Evolutionary conservation across 2,888 invertebrate species (phyloP), one percentile per base, ranked within the genome.

Genomic region (Ophonus ardosiacus): DNA sequence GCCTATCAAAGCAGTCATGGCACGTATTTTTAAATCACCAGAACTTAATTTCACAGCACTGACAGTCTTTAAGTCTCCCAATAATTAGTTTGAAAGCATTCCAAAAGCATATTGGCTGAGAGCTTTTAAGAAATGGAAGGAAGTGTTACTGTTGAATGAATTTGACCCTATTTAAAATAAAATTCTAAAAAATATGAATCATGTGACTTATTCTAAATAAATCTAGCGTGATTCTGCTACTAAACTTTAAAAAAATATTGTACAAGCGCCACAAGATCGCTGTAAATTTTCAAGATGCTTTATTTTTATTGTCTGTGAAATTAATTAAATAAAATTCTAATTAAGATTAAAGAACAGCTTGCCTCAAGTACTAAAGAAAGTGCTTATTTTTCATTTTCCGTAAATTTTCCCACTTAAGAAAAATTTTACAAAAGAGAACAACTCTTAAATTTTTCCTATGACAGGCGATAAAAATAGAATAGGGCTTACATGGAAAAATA

Each of bases 301-400:
- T 51, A 13, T 51, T 13, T 51, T 51, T 51, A 51, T 51, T 51
- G 6, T 51, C 13, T 51, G 43, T 63, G 31, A 68, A 68, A 63
- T 63, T 63, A 63, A 63, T 63, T 21, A 63, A 63, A 63, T 24
- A 63, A 63, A 68, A 15, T 38, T 68, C 38, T 68, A 68, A 68
- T 68, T 38, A 68, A 68, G 68, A 68, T n/a, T 68, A 40, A 68
- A 38, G n/a, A 61, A 61, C 18, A 24, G 8, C n/a, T 15, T 68
- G 68, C 7, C 68, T 38, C 68, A n/a, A 68, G 38, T 31, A 38
- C 31, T 31, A 15, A 38, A 68, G 38, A 38, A 17, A 38, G 38
- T 40, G 68, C 40, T 31, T 40, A 38, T 38, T 38, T 68, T 68
- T 68, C 68, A 68, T 38, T 68, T 68, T 68, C 31, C n/a, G 8